Conservation (phyloP, 1,140 invertebrate genomes). For the Drosophila mauritiana region DNA sequence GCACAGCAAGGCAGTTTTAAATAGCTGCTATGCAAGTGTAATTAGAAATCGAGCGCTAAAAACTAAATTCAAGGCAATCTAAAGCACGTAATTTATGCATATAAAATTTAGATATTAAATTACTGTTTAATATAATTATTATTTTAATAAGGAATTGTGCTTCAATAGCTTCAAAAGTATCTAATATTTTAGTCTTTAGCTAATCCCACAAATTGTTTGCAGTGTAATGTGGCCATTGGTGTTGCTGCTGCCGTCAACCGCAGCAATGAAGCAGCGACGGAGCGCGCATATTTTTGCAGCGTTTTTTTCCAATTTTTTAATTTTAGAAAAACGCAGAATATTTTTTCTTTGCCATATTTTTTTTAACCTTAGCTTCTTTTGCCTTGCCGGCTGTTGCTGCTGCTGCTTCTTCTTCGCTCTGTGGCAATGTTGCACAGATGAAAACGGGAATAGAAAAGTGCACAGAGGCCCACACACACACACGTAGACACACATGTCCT, state of each 20-base stretch:
- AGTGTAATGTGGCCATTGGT: slow-evolving; percentile 17
- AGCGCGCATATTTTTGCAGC: slow-evolving; percentile 51
- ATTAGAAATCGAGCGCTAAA: too few species aligned
- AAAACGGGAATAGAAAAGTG: slow-evolving; percentile 54
- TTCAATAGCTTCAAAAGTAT: too few species aligned
- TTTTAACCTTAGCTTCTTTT: slow-evolving; percentile 15
- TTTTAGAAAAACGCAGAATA: slow-evolving; percentile 60
- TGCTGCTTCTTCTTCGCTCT: slow-evolving; percentile 33
- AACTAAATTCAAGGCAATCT: too few species aligned
- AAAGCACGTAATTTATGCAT: too few species aligned
- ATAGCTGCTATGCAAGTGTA: too few species aligned
- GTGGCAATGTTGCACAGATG: slow-evolving; percentile 57
- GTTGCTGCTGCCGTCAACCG: slow-evolving; percentile 37
- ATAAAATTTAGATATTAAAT: too few species aligned
- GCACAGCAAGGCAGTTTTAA: too few species aligned
- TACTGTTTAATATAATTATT: too few species aligned
- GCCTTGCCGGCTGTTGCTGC: slow-evolving; percentile 26
- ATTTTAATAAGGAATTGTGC: too few species aligned
- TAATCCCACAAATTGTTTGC: background rate
- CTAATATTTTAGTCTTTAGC: too few species aligned
- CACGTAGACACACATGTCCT: slow-evolving; percentile 36
- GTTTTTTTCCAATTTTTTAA: slow-evolving; percentile 43
- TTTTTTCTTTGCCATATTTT: slow-evolving; percentile 16
- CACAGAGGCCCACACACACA: slow-evolving; percentile 38
- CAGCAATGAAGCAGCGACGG: slow-evolving; percentile 55